Percentiles rank a stretch among this genome's conserved stretches.
phyloP scores from a whole-genome alignment of 2,113 vertebrate genomes.

The Hemichromis elongatus region DNA sequence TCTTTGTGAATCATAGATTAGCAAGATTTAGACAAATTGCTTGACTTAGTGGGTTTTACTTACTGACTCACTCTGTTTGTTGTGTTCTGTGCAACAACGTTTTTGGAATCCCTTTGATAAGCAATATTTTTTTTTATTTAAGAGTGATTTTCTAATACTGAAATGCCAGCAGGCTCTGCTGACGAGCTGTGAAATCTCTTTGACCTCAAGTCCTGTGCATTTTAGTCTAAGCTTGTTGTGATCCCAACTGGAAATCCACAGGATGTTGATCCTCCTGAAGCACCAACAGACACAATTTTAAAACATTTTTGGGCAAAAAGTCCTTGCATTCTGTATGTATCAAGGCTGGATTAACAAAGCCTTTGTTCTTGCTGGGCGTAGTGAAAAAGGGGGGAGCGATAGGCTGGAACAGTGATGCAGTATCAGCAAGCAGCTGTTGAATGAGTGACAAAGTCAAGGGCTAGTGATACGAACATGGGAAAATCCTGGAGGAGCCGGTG shows the following conservation, averaged over 20 bases:
- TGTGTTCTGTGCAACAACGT: not conserved
- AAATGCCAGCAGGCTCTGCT: not conserved
- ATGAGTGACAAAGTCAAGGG: slow-evolving; percentile 84
- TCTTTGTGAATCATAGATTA: slow-evolving; percentile 21
- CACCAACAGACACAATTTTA: slow-evolving; percentile 59
- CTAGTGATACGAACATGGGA: slow-evolving; percentile 82
- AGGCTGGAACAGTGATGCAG: slow-evolving; percentile 65
- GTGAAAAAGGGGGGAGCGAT: slow-evolving; percentile 60
- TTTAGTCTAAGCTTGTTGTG: slow-evolving; percentile 50
- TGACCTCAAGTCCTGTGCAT: slow-evolving; percentile 46
- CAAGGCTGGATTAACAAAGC: slow-evolving; percentile 66
- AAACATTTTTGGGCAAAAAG: slow-evolving; percentile 43
- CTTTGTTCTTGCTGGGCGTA: slow-evolving; percentile 64
- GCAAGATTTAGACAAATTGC: not conserved
- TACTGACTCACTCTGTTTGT: not conserved
- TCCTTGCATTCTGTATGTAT: slow-evolving; percentile 70
- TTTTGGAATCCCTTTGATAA: not conserved
- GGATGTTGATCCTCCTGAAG: slow-evolving; percentile 64
- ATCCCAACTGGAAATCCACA: slow-evolving; percentile 65
- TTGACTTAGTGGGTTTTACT: not conserved
- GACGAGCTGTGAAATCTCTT: slow-evolving; percentile 12
- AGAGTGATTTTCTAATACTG: not conserved
- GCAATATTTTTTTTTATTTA: not conserved
- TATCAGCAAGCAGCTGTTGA: slow-evolving; percentile 86
- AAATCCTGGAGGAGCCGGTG: slow-evolving; percentile 71